phyloP scores from a whole-genome alignment of 2,797 vertebrate genomes.

The Tapera naevia region DNA sequence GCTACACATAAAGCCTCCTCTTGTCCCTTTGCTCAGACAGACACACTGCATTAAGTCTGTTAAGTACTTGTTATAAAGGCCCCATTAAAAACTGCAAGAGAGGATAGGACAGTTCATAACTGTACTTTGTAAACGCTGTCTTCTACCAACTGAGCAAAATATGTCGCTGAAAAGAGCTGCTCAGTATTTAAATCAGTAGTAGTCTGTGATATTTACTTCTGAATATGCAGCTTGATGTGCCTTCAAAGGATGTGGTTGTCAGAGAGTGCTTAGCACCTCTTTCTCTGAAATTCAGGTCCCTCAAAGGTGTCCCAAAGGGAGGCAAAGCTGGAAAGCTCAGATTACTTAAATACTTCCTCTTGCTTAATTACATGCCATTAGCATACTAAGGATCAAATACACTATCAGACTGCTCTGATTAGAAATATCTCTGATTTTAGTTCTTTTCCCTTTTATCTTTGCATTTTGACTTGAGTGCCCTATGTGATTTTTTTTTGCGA shows the following conservation, averaged over 20 bases:
- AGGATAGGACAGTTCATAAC: neutral
- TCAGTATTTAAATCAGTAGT: neutral
- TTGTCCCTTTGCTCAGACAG: neutral
- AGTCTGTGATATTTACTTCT: neutral
- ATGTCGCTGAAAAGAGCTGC: neutral
- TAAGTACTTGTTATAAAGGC: neutral
- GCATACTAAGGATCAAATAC: neutral
- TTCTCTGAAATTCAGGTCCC: slow-evolving; percentile 9
- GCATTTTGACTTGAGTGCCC: neutral
- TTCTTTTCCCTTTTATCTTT: neutral
- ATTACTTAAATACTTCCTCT: neutral
- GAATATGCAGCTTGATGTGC: neutral
- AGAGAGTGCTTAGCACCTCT: neutral
- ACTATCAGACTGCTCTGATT: neutral
- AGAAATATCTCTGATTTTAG: neutral
- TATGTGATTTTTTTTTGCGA: neutral
- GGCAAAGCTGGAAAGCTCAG: neutral
- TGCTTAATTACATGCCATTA: neutral
- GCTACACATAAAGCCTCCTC: neutral
- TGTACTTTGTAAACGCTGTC: neutral
- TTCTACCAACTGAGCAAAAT: neutral
- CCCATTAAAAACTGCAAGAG: neutral
- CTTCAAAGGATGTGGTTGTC: neutral
- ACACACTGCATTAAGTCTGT: neutral
- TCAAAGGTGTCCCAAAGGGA: neutral